phyloP scores from a whole-genome alignment of 2,888 invertebrate genomes.

The Phyllotreta cruciferae region DNA sequence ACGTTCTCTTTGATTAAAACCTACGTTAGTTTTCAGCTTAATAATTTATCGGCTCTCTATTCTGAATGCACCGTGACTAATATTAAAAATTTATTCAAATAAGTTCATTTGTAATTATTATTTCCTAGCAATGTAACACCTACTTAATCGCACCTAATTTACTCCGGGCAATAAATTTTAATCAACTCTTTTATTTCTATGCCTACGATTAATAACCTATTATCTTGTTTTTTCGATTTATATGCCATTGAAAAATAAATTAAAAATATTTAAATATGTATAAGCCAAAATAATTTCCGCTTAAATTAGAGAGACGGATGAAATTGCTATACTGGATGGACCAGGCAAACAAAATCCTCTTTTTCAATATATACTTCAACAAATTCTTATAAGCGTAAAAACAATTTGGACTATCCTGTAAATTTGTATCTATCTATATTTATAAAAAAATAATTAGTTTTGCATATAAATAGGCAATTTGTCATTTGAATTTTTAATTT shows the following conservation, averaged over 20 bases:
- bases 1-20: too few relatives aligned
- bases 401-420: too few relatives aligned
- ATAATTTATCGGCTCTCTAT: too few relatives aligned
- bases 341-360: too few relatives aligned
- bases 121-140: constrained; percentile 20
- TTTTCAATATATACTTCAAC: too few relatives aligned
- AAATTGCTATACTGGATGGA: too few relatives aligned
- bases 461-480: constrained; percentile 11
- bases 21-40: too few relatives aligned
- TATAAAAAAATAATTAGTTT: constrained; percentile 19
- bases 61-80: background rate
- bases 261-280: constrained; percentile 22
- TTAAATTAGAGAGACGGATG: background rate
- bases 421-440: background rate
- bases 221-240: constrained; percentile 18
- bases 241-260: constrained; percentile 16
- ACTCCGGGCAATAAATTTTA: constrained; percentile 21
- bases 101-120: constrained; percentile 7
- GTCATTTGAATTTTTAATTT: constrained; percentile 15
- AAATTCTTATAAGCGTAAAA: too few relatives aligned
- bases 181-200: background rate
- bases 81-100: constrained; percentile 10
- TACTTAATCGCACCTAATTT: constrained; percentile 20
- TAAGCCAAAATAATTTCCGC: constrained; percentile 15
- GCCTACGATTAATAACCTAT: constrained; percentile 19